These are phyloP conservation scores for Sarcophaga peregrina DNA, from an alignment of 1,140 invertebrate genomes.

Conservation along the genomic window DNA sequence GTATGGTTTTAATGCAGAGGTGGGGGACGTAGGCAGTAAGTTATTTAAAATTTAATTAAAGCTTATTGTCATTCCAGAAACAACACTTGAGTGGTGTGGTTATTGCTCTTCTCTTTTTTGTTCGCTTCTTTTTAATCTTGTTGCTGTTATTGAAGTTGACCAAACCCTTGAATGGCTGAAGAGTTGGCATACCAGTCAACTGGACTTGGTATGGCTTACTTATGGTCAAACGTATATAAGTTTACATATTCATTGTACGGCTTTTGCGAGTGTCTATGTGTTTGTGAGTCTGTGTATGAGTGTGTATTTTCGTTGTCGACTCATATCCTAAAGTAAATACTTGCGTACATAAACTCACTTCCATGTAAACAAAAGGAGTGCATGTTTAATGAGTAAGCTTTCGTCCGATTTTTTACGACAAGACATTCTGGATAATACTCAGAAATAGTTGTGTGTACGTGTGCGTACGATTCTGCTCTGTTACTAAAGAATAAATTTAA, in stretches of 20 bases:
- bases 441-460: background rate
- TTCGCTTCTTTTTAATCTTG: background rate
- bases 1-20: background rate
- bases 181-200: background rate
- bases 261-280: background rate
- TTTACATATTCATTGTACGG: background rate
- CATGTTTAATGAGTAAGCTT: background rate
- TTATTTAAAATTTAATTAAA: conserved; percentile 38
- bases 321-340: background rate
- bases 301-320: background rate
- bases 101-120: background rate
- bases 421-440: background rate
- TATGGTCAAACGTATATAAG: background rate
- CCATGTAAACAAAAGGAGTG: background rate
- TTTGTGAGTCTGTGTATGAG: background rate
- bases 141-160: conserved; percentile 26
- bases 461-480: background rate
- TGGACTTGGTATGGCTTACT: background rate
- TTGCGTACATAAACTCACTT: background rate
- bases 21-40: too few species aligned
- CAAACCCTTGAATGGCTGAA: background rate
- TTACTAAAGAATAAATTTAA: background rate
- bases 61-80: conserved; percentile 31
- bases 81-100: background rate
- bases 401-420: background rate